Evolutionary conservation across 2,888 invertebrate genomes (phyloP), one percentile per base, ranked within the genome.

Genomic region (Sphinx pinastri): DNA sequence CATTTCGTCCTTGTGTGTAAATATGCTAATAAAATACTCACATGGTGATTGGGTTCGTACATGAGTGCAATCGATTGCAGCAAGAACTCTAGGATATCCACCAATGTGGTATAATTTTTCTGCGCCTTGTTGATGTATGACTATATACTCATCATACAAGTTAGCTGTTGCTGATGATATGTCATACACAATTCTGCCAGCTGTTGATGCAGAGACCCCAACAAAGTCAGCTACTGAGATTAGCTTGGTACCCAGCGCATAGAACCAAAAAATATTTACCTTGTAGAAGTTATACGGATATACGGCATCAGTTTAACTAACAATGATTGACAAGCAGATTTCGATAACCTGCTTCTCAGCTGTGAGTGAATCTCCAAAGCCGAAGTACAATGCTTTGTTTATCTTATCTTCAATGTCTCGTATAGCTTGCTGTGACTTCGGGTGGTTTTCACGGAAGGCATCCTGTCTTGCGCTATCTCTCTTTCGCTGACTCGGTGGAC

Each of bases 241-340:
- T 8, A 78, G 73, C 77, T 78, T 77, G 68, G 76, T 75, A 6
- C 77, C 78, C 68, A 79, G 68, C 67, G 79, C 80, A 71, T 79
- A 79, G 73, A 79, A 80, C 31, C 78, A 11, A 51, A 51, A 51
- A 11, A 10, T 52, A 14, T 52, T 52, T 52, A 12, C 52, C 52
- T 52, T 52, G 52, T 52, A 52, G 52, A 52, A 49, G 49, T 49
- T 6, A 49, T 10, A 49, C 49, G 49, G 49, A 49, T 49, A 49
- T 49, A 49, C 11, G 52, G 52, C 14, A 52, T 52, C 52, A 52
- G 14, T 52, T 52, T 52, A 52, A 14, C 5, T 14, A 52, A 52
- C 14, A 14, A 52, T 52, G 52, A 52, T 52, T 52, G 52, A 2
- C 13, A 52, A 5, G 2, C 52, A 52, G 52, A 52, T 52, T 52